Conservation (phyloP, 2,113 vertebrate species). For the Ammodramus savannarum region DNA sequence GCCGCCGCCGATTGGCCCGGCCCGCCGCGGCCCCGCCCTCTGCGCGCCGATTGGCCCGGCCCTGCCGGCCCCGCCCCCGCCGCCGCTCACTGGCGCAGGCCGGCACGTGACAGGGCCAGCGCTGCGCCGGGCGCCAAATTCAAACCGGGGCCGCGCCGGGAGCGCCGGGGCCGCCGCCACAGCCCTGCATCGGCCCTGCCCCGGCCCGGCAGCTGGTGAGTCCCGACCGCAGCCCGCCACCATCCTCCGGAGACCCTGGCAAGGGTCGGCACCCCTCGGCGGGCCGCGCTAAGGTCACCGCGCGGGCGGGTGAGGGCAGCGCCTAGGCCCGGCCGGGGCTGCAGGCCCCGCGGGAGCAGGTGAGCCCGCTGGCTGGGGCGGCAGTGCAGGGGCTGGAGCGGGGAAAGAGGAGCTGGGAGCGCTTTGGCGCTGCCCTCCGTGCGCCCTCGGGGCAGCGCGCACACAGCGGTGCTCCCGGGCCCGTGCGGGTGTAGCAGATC, state of each 20-base stretch:
- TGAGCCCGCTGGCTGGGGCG: not conserved
- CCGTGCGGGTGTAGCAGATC: fast-evolving
- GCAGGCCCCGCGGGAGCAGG: not conserved
- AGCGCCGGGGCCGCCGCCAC: not conserved
- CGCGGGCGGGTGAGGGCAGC: not conserved
- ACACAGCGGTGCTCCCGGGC: fast-evolving
- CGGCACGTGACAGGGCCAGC: slow-evolving; percentile 51
- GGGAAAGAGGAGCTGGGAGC: not conserved
- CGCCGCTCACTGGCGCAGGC: slow-evolving; percentile 21
- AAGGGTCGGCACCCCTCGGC: fast-evolving
- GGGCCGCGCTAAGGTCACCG: fast-evolving
- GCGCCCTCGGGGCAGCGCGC: fast-evolving
- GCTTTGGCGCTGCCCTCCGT: fast-evolving
- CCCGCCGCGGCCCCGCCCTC: no score
- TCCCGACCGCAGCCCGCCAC: fast-evolving
- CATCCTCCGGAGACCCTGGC: fast-evolving
- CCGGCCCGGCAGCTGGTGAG: not conserved
- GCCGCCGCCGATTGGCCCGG: not conserved
- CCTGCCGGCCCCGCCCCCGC: not conserved
- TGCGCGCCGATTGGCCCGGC: no score
- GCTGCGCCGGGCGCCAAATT: slow-evolving; percentile 88
- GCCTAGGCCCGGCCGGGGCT: not conserved
- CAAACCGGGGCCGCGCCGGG: slow-evolving; percentile 73
- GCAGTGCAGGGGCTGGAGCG: not conserved
- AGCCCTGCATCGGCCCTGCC: not conserved